Evolutionary conservation across 2,113 vertebrate genomes (phyloP).

Genomic region (Uria lomvia): DNA sequence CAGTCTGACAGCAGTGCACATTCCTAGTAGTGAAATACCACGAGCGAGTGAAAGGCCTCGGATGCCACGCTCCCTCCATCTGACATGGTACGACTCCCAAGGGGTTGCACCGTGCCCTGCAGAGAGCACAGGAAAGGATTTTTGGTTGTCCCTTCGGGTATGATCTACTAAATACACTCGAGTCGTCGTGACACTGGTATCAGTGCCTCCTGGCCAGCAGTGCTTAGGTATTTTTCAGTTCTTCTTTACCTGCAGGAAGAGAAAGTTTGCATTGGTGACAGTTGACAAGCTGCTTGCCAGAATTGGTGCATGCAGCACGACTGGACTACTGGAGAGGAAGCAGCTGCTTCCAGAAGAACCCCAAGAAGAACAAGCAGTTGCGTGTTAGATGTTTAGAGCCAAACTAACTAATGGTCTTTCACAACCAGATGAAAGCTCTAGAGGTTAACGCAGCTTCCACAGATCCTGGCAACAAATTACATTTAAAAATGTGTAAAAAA

Average conservation of each 20-base stretch:
- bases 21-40: not conserved
- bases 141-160: not conserved
- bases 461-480: not conserved
- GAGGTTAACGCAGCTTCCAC: not conserved
- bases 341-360: not conserved
- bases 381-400: not conserved
- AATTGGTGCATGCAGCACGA: not conserved
- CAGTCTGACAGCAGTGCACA: not conserved
- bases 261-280: not conserved
- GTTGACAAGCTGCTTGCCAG: not conserved
- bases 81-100: accelerated
- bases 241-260: not conserved
- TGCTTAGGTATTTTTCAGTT: not conserved
- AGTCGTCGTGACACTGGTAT: not conserved
- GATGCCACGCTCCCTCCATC: accelerated
- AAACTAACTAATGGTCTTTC: not conserved
- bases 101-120: too few species aligned
- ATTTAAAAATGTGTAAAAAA: not conserved
- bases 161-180: not conserved
- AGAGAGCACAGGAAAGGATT: not conserved
- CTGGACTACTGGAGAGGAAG: not conserved
- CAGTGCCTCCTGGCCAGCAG: not conserved
- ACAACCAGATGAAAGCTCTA: not conserved
- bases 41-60: not conserved
- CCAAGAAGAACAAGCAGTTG: not conserved